Evolutionary conservation across 2,888 invertebrate species (phyloP).

Genomic region (Trichogramma dendrolimi): DNA sequence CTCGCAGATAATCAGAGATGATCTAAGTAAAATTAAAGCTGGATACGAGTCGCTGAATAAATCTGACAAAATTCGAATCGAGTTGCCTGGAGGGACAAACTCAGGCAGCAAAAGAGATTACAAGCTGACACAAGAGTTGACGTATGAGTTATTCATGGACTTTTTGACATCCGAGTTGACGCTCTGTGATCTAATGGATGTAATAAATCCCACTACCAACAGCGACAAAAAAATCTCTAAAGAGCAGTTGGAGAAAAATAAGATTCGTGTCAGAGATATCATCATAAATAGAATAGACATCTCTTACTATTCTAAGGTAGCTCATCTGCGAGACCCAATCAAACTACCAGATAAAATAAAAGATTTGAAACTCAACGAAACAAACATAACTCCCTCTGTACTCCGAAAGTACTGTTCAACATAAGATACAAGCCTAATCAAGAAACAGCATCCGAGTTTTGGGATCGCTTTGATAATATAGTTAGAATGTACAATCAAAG

Average conservation of each 20-base stretch:
- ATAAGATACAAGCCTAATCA: constrained; percentile 14
- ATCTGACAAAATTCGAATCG: no score
- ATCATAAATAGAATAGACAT: background rate
- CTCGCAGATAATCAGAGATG: no score
- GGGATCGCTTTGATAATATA: constrained; percentile 21
- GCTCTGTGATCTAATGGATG: no score
- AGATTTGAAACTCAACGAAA: constrained; percentile 19
- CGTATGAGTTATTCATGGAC: no score
- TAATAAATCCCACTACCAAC: no score
- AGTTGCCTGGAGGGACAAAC: no score
- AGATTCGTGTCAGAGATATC: background rate
- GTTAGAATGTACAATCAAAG: constrained; percentile 17
- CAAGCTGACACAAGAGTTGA: no score
- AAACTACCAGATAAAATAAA: constrained; percentile 17
- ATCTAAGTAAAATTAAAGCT: no score
- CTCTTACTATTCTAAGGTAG: background rate
- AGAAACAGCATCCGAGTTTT: constrained; percentile 20
- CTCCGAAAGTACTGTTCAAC: constrained; percentile 15
- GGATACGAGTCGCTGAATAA: no score
- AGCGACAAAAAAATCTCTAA: no score
- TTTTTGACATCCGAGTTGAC: no score
- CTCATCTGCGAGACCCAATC: constrained; percentile 8
- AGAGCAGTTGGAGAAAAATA: background rate
- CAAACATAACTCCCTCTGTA: constrained; percentile 15
- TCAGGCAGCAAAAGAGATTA: no score